Evolutionary conservation across 2,797 vertebrate genomes (phyloP), one percentile per base, ranked within the genome.

Genomic region (Gymnopithys bicolor): DNA sequence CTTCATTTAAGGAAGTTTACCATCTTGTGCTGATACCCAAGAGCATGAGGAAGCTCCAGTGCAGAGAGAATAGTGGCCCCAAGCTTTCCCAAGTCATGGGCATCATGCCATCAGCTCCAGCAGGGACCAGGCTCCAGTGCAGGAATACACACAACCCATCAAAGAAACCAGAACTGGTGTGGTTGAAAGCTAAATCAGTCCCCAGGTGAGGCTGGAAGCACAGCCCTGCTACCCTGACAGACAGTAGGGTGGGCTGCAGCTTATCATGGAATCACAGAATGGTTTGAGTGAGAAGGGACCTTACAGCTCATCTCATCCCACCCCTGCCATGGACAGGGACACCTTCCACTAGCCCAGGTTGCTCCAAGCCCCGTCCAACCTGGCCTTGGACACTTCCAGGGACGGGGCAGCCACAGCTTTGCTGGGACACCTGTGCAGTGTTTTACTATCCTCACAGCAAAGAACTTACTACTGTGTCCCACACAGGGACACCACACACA

Each of bases 201-300:
- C 35, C 17, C 37, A 59, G 9, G 4, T 5, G 17, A 84, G 41
- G 30, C 11, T 25, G 28, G 16, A 77, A 77, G 21, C 21, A 67
- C 33, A 66, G 46, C 4, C 23, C 23, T 5, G 2, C 13, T 2
- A 3, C 11, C 14, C 9, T 0, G 0, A 51, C 32, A 73, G 22
- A 76, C 25, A 19, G 19, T 32, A 21, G 10, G 1, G 13, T 21
- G 11, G 16, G 48, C 18, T 76, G n/a, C 37, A 62, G 17, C 13
- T 78, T 19, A 23, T 30, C 53, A 24, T 7, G 15, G 7, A 52
- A 10, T 21, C 35, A 19, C n/a, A 43, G 5, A 49, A 48, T 17
- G 7, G 62, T 39, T 39, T 39, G 39, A 13, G 22, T 10, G 23
- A 9, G 15, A 41, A 49, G 3, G 3, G 41, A 75, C 8, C 18